Evolutionary conservation across 2,888 invertebrate genomes (phyloP).

Genomic region (Troglohyphantes excavatus): DNA sequence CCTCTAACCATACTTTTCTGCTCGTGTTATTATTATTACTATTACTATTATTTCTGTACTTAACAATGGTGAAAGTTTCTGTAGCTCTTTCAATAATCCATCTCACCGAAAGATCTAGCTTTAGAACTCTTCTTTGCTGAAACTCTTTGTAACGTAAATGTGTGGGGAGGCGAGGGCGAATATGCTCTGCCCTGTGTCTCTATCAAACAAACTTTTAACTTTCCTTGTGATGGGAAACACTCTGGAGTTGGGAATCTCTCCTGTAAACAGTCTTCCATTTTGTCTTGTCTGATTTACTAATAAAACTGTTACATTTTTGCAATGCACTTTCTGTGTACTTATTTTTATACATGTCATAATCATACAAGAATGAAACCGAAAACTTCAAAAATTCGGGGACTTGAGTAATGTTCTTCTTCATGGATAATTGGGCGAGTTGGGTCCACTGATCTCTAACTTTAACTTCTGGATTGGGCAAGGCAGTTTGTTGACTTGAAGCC

Average conservation of each 20-base stretch:
- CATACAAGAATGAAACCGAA: too few species aligned
- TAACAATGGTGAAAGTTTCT: conserved; percentile 33
- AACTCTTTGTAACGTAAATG: conserved; percentile 59
- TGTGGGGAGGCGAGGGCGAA: conserved; percentile 20
- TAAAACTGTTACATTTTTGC: conserved; percentile 72
- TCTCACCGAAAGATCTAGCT: conserved; percentile 16
- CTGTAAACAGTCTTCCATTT: conserved; percentile 76
- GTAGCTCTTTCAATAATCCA: conserved; percentile 44
- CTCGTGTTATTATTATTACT: too few species aligned
- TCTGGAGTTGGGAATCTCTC: conserved; percentile 64
- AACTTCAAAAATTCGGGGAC: too few species aligned
- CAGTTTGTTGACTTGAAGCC: too few species aligned
- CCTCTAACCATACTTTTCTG: background rate
- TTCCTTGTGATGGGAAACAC: conserved; percentile 55
- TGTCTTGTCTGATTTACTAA: conserved; percentile 77
- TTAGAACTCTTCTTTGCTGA: conserved; percentile 44
- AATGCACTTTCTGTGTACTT: background rate
- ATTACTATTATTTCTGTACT: conserved; percentile 5
- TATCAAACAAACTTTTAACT: conserved; percentile 56
- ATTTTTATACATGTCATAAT: too few species aligned
- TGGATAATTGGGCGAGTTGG: too few species aligned
- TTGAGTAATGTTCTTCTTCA: too few species aligned
- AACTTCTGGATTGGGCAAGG: too few species aligned
- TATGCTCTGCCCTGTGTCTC: background rate
- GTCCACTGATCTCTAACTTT: too few species aligned